Evolutionary conservation across 92 coral and sea anemone genomes (phyloP), one percentile per base, ranked within the genome.

Genomic region (Diadumene lineata): DNA sequence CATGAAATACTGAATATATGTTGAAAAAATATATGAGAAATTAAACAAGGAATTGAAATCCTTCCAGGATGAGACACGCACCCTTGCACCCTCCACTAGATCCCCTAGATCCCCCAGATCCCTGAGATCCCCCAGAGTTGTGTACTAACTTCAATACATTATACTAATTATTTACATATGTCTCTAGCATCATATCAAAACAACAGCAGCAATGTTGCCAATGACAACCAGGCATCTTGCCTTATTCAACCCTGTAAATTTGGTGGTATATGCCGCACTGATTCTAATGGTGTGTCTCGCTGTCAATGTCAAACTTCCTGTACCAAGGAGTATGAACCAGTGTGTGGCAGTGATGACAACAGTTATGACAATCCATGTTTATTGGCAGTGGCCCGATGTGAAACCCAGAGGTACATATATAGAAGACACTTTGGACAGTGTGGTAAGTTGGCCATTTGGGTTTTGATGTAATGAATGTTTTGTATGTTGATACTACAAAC

Each of bases 331-430:
- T 84, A 88, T 62, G 89, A 88, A n/a, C 98, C 98, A 0, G 93
- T 94, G 1, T 94, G 98, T 38, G 98, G 99, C 24, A 88, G 98
- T 28, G 97, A 96, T 50, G 96, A 88, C n/a, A 82, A 77, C 1
- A 84, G 96, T 0, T 92, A 88, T 82, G 76, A 67, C 71, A 96
- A 96, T 78, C 92, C 90, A 0, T 96, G 99, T 34, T 78, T 84
- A n/a, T 51, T 96, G 79, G 80, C 85, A 68, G 82, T 76, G 18
- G 93, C 93, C 19, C 85, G 94, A 2, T 96, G 99, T 51, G 50
- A 82, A 31, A 64, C 77, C 34, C 99, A 96, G 72, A 78, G 43
- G 27, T 72, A 73, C 44, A 96, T 96, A 58, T 89, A 88, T 21
- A 82, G 88, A 15, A 70, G 72, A 44, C 87, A 87, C 67, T 96